Percentiles rank a stretch among this genome's conserved stretches.
phyloP scores from a whole-genome alignment of 2,797 vertebrate species.

The Borostomias antarcticus region DNA sequence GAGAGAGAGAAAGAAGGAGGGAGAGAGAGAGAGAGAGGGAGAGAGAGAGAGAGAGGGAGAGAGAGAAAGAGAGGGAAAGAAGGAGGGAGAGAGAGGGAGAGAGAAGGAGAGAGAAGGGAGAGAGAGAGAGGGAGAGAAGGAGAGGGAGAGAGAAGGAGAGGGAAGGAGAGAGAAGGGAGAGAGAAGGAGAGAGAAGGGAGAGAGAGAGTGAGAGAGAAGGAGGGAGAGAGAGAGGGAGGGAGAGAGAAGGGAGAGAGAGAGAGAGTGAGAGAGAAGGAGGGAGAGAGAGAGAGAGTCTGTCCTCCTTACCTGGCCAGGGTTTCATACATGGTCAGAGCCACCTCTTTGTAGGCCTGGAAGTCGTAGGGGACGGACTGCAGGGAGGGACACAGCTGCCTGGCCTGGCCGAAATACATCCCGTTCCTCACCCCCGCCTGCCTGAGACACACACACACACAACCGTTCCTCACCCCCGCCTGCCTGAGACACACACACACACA shows the following conservation, averaged over 20 bases:
- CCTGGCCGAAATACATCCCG: conserved; percentile 97
- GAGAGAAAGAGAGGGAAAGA: no score
- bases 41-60: no score
- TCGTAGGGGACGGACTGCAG: conserved; percentile 92
- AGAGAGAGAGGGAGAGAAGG: no score
- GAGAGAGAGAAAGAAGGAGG: neutral
- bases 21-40: neutral
- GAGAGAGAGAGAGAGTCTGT: neutral
- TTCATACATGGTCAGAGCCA: conserved; percentile 90
- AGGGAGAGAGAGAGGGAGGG: no score
- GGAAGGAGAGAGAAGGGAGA: neutral
- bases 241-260: no score
- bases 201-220: no score
- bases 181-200: neutral
- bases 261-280: no score
- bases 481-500: neutral
- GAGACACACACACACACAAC: conserved; percentile 23
- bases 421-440: conserved; percentile 94
- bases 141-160: no score
- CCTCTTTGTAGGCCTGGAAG: conserved; percentile 94
- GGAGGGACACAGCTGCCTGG: conserved; percentile 90
- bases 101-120: no score
- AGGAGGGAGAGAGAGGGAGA: no score
- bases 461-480: no score
- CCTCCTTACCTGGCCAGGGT: conserved; percentile 90